Evolutionary conservation across 2,797 vertebrate genomes (phyloP).

Genomic region (Channallabes apus): DNA sequence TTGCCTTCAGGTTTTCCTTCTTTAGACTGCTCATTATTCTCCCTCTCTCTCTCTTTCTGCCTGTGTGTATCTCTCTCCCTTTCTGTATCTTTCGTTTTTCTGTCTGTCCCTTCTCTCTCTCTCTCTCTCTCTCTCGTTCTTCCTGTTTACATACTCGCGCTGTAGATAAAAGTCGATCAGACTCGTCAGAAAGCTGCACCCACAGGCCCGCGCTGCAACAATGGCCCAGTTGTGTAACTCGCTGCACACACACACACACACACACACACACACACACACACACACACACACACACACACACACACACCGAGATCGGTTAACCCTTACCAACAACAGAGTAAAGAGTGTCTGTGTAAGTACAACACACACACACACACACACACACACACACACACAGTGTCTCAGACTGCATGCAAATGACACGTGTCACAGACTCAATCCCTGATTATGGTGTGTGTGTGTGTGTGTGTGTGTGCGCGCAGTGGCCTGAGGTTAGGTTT

Average conservation of each 20-base stretch:
- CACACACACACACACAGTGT: not conserved
- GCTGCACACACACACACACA: conserved; percentile 39
- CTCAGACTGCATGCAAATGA: conserved; percentile 8
- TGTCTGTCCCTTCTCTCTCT: not conserved
- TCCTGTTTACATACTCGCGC: conserved; percentile 74
- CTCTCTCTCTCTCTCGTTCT: conserved; percentile 17
- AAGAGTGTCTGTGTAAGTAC: not conserved
- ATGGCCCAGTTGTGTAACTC: conserved; percentile 53
- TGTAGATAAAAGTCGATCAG: conserved; percentile 72
- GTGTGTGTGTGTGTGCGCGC: conserved; percentile 23
- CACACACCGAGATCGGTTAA: not conserved
- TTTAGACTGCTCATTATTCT: not conserved
- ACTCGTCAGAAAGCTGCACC: conserved; percentile 68
- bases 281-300: conserved; percentile 17
- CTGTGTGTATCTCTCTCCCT: not conserved
- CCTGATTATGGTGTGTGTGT: not conserved
- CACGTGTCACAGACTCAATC: not conserved
- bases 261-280: conserved; percentile 35
- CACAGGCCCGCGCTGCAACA: conserved; percentile 58
- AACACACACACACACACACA: not conserved
- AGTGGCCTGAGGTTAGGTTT: conserved; percentile 50
- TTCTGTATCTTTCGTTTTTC: not conserved
- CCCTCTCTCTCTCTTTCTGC: not conserved
- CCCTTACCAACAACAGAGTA: not conserved
- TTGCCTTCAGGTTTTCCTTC: not conserved